phyloP scores from a whole-genome alignment of 1,140 invertebrate genomes.

The Diorhabda elongata region DNA sequence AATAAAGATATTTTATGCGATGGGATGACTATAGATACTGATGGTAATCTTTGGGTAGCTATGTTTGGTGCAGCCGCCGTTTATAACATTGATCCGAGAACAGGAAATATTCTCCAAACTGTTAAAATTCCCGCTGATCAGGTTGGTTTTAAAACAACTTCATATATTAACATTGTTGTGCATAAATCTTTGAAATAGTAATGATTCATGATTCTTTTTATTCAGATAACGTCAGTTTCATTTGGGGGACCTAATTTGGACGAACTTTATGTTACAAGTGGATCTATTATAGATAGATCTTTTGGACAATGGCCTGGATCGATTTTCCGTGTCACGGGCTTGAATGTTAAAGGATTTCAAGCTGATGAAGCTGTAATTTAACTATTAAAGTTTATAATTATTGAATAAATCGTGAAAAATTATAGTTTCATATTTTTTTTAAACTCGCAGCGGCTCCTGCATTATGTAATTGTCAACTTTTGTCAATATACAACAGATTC shows the following conservation, averaged over 20 bases:
- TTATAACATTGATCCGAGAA: constrained; percentile 40
- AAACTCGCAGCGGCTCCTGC: too few relatives aligned
- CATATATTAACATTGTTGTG: background rate
- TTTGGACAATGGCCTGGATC: constrained; percentile 22
- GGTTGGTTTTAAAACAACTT: constrained; percentile 16
- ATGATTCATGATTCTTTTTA: background rate
- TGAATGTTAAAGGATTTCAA: constrained; percentile 24
- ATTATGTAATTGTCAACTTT: too few relatives aligned
- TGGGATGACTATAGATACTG: constrained; percentile 64
- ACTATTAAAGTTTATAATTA: background rate
- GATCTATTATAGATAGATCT: constrained; percentile 33
- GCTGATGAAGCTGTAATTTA: constrained; percentile 1
- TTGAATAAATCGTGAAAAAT: too few relatives aligned
- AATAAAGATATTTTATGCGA: constrained; percentile 49
- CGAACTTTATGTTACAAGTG: constrained; percentile 71
- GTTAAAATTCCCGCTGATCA: constrained; percentile 33
- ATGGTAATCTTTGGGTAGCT: constrained; percentile 63
- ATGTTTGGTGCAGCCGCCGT: constrained; percentile 47
- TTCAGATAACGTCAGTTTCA: constrained; percentile 67
- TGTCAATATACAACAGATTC: too few relatives aligned
- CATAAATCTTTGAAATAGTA: background rate
- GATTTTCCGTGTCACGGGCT: constrained; percentile 22
- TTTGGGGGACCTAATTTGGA: constrained; percentile 73
- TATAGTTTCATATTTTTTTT: too few relatives aligned
- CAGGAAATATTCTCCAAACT: constrained; percentile 32